phyloP scores from a whole-genome alignment of 2,113 vertebrate species.

The Piprites chloris region DNA sequence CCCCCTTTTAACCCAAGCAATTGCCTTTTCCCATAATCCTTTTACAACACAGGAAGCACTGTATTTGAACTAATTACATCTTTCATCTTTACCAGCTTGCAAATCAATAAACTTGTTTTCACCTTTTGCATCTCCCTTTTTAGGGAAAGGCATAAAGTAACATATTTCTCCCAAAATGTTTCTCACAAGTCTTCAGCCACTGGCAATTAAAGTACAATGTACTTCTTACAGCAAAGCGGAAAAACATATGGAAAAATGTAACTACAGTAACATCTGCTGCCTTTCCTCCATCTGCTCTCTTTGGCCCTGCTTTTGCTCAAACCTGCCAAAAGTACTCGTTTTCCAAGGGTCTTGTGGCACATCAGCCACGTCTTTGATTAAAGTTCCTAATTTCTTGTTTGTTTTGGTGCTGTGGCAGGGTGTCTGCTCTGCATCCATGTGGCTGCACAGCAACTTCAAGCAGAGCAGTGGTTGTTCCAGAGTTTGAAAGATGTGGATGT shows the following conservation, averaged over 20 bases:
- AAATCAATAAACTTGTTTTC: background rate
- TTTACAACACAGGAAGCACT: background rate
- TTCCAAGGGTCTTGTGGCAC: background rate
- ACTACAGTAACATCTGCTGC: constrained; percentile 66
- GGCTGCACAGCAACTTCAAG: accelerated
- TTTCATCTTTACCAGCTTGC: background rate
- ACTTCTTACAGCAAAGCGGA: constrained; percentile 52
- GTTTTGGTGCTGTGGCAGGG: background rate
- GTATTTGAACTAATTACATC: background rate
- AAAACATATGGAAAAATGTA: constrained; percentile 72
- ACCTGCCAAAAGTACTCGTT: constrained; percentile 41
- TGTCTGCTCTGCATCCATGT: background rate
- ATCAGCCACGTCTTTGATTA: background rate
- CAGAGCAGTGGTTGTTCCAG: background rate
- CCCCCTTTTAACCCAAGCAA: background rate
- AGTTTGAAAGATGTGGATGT: too few relatives aligned
- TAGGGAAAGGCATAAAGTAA: background rate
- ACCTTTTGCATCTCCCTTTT: background rate
- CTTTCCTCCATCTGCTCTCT: constrained; percentile 65
- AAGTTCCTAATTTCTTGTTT: background rate
- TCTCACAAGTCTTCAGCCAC: constrained; percentile 12
- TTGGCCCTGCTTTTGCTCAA: constrained; percentile 51
- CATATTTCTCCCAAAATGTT: background rate
- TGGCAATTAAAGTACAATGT: constrained; percentile 63
- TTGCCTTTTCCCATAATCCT: background rate